These are phyloP conservation scores for Molossus molossus DNA, from an alignment of 2,797 vertebrate species.

Conservation along the genomic window DNA sequence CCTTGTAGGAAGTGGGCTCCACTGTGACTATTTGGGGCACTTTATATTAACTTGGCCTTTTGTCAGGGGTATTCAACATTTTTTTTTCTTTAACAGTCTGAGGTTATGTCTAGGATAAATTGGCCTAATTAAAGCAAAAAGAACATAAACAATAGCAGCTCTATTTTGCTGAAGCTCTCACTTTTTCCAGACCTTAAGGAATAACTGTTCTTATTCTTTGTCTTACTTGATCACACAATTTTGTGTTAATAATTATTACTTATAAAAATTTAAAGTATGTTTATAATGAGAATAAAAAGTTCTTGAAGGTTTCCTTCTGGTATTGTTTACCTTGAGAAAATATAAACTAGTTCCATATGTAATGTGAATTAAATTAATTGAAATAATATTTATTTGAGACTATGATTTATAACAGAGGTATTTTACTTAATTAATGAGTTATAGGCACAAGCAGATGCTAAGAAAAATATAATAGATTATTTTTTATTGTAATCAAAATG, in stretches of 20 bases:
- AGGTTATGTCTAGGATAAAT: neutral
- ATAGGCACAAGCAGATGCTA: neutral
- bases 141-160: neutral
- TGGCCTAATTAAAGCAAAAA: neutral
- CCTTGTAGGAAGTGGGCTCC: neutral
- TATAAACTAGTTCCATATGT: neutral
- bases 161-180: neutral
- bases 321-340: neutral
- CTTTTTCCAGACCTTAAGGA: neutral
- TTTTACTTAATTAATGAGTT: neutral
- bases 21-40: neutral
- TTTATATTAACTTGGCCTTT: neutral
- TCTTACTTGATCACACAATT: neutral
- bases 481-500: slow-evolving; percentile 29
- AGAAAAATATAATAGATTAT: slow-evolving; percentile 2
- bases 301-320: neutral
- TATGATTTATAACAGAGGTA: neutral
- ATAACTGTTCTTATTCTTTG: neutral
- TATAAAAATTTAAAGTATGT: neutral
- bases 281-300: neutral
- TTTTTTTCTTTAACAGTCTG: neutral
- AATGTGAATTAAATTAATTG: neutral
- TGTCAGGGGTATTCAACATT: neutral
- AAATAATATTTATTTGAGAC: slow-evolving; percentile 38
- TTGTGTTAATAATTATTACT: neutral